Evolutionary conservation across 2,113 vertebrate species (phyloP).

Genomic region (Thamnaconus septentrionalis): DNA sequence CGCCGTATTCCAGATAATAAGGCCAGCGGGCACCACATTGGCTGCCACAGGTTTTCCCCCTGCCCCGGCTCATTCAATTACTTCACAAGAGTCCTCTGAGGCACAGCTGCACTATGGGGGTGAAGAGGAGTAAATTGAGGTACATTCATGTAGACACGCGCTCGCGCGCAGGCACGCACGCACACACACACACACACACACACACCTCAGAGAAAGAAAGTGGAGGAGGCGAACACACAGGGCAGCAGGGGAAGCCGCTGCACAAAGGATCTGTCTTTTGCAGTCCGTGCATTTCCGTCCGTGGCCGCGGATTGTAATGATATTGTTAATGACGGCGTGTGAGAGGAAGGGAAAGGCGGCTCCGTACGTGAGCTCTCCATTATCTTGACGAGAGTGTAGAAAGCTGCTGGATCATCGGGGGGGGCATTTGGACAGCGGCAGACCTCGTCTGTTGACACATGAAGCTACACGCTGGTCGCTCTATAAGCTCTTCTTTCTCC

Average conservation of each 20-base stretch:
- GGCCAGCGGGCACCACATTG: slow-evolving; percentile 69
- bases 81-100: slow-evolving; percentile 72
- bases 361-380: slow-evolving; percentile 60
- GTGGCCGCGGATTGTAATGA: slow-evolving; percentile 41
- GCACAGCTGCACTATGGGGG: slow-evolving; percentile 72
- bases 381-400: slow-evolving; percentile 68
- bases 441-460: slow-evolving; percentile 54
- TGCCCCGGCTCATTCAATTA: slow-evolving; percentile 73
- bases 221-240: no score
- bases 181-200: slow-evolving; percentile 31
- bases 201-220: background rate
- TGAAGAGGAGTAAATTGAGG: slow-evolving; percentile 72
- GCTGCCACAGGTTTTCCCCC: slow-evolving; percentile 66
- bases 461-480: slow-evolving; percentile 28
- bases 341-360: slow-evolving; percentile 56
- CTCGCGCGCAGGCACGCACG: slow-evolving; percentile 28
- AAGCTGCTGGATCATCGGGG: slow-evolving; percentile 60
- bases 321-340: slow-evolving; percentile 48
- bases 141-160: slow-evolving; percentile 57
- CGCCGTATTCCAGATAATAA: slow-evolving; percentile 74
- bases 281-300: slow-evolving; percentile 32
- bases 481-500: background rate
- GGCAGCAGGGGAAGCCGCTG: slow-evolving; percentile 32
- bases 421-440: slow-evolving; percentile 54
- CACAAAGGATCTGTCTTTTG: slow-evolving; percentile 41